Percentiles rank a stretch among this genome's conserved stretches.
phyloP scores from a whole-genome alignment of 92 coral and sea anemone species.

The Porites divaricata region DNA sequence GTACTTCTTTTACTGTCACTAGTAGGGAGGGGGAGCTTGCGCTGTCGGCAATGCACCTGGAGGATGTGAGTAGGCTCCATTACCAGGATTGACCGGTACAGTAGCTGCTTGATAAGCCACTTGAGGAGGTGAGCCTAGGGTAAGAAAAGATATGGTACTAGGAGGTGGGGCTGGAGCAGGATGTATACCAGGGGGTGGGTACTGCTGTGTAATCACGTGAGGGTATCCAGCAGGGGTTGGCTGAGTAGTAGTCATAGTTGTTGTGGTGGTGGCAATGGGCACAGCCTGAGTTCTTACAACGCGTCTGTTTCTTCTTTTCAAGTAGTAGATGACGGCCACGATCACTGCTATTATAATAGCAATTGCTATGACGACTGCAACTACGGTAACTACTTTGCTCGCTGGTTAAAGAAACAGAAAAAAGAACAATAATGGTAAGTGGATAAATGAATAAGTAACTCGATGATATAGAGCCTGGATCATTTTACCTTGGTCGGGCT shows the following conservation, averaged over 20 bases:
- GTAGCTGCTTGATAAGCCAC: neutral
- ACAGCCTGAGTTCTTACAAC: slow-evolving; percentile 1
- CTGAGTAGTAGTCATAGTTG: slow-evolving; percentile 12
- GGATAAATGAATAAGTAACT: neutral
- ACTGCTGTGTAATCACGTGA: slow-evolving; percentile 4
- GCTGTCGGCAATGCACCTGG: neutral
- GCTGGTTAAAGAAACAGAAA: neutral
- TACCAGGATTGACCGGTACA: neutral
- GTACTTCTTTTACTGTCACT: neutral
- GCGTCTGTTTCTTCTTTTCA: slow-evolving; percentile 32
- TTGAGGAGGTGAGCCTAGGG: neutral
- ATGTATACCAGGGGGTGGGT: slow-evolving; percentile 1
- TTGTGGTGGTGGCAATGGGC: slow-evolving; percentile 15
- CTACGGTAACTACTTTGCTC: slow-evolving; percentile 9
- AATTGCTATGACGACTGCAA: slow-evolving; percentile 36
- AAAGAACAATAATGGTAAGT: neutral
- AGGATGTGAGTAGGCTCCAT: neutral
- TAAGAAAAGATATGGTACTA: neutral
- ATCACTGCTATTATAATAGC: slow-evolving; percentile 29
- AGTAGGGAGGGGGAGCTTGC: slow-evolving; percentile 15
- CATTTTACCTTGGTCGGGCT: no score
- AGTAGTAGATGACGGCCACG: slow-evolving; percentile 13
- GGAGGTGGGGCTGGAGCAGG: neutral
- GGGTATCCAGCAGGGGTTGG: neutral
- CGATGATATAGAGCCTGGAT: no score